These are phyloP conservation scores for Cetonia aurata DNA, from an alignment of 2,888 invertebrate species.

Conservation along the genomic window DNA sequence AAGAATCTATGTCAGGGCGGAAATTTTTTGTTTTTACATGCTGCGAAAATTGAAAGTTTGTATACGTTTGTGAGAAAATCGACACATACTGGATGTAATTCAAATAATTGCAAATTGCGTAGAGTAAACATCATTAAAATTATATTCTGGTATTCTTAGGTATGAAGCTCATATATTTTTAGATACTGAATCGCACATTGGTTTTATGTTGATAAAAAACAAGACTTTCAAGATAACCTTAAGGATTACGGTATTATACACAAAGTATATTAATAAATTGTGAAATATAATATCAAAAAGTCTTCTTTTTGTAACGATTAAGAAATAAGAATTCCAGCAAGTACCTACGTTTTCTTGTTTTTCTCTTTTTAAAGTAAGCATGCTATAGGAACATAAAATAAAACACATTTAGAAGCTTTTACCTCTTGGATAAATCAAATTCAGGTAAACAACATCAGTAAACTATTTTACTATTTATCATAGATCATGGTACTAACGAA, in stretches of 20 bases:
- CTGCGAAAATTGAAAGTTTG: no score
- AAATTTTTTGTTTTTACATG: no score
- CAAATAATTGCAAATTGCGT: background rate
- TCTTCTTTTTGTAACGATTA: constrained; percentile 23
- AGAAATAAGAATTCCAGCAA: constrained; percentile 35
- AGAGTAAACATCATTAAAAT: background rate
- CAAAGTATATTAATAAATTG: background rate
- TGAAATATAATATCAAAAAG: constrained; percentile 13
- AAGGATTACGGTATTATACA: no score
- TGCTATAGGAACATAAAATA: constrained; percentile 58
- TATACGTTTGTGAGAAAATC: no score
- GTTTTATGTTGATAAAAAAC: constrained; percentile 27
- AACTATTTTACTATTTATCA: constrained; percentile 29
- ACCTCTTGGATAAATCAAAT: constrained; percentile 17
- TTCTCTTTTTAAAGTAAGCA: constrained; percentile 67
- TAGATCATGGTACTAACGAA: no score
- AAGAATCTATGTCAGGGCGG: no score
- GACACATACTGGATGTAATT: no score
- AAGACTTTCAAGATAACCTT: constrained; percentile 30
- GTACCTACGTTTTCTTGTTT: constrained; percentile 66
- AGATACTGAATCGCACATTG: background rate
- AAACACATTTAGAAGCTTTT: constrained; percentile 42
- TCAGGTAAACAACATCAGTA: constrained; percentile 35
- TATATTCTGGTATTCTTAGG: background rate
- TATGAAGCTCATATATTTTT: constrained; percentile 26